These are phyloP conservation scores for Cuniculus paca DNA, from an alignment of 2,797 vertebrate species.

Conservation along the genomic window DNA sequence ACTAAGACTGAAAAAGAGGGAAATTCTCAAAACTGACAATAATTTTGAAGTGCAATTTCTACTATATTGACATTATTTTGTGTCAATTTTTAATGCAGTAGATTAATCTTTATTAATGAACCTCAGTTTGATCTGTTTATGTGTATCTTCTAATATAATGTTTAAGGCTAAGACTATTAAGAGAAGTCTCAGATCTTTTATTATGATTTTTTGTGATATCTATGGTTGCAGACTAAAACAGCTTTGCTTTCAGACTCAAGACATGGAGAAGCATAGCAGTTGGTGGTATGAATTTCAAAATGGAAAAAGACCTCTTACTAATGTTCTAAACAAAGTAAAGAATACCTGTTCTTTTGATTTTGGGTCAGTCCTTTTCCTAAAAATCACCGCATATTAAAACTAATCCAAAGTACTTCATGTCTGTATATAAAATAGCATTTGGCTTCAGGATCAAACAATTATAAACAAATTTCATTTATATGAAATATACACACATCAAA, in stretches of 20 bases:
- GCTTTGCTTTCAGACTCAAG: neutral
- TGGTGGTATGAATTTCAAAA: neutral
- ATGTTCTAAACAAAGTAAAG: neutral
- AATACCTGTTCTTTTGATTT: neutral
- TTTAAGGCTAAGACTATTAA: neutral
- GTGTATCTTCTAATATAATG: neutral
- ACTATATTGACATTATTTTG: neutral
- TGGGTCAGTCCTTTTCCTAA: neutral
- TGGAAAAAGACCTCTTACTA: neutral
- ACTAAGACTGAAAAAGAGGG: neutral
- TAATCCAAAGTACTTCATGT: neutral
- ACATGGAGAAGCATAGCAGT: neutral
- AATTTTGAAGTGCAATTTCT: conserved; percentile 14
- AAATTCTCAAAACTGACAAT: neutral
- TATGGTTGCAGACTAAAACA: neutral
- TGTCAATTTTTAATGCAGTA: neutral
- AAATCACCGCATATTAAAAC: conserved; percentile 4
- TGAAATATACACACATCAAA: neutral
- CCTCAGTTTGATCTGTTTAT: neutral
- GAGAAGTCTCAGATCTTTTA: conserved; percentile 2
- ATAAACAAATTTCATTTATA: neutral
- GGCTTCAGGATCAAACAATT: neutral
- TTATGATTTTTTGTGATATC: neutral
- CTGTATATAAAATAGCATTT: neutral
- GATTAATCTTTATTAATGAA: neutral